Base-by-base conservation (phyloP, 2,888 invertebrate species). In the Timema podura region DNA sequence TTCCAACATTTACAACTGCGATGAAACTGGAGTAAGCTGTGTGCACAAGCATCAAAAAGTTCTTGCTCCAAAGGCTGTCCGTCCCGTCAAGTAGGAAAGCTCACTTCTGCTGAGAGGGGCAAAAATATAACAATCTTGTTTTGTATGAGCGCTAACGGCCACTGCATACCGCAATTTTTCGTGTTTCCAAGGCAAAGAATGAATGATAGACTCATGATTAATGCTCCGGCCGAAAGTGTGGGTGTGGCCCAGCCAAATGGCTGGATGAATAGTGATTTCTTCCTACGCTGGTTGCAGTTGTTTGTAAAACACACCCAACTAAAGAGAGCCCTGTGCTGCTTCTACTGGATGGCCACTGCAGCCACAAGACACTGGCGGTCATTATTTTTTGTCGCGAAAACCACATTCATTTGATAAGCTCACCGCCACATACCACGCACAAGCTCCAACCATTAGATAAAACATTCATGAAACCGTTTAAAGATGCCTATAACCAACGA, bases 381-480 rank as follows among this genome's bases (percentile, higher is more conserved):
- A 64, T 64, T 13, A 6, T 8, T 15, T 13, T 44, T 51, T 47
- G 30, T 44, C 45, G 44, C 5, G 11, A 64, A n/a, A 6, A 48
- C 15, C 47, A 51, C 13, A n/a, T 64, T 45, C 48, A 48, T 30
- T 64, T 68, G 64, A 8, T 61, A 15, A 68, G 48, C 5, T 13
- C 30, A 16, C 46, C 64, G 2, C 68, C 49, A 2, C 68, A 68
- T 44, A 68, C 64, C 0, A 46, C 48, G 5, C 68, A 68, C 13
- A 68, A 68, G n/a, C 45, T 59, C 0, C 68, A 68, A 57, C 54
- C 59, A 5, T 11, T 68, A 1, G 64, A 64, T 47, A n/a, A 59
- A 15, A 30, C 68, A 5, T 49, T 51, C 16, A 46, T 59, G 54
- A 68, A 68, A 54, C 47, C 68, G n/a, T 68, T 68, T 13, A 68